phyloP scores from a whole-genome alignment of 2,113 vertebrate genomes.

The Tenrec ecaudatus region DNA sequence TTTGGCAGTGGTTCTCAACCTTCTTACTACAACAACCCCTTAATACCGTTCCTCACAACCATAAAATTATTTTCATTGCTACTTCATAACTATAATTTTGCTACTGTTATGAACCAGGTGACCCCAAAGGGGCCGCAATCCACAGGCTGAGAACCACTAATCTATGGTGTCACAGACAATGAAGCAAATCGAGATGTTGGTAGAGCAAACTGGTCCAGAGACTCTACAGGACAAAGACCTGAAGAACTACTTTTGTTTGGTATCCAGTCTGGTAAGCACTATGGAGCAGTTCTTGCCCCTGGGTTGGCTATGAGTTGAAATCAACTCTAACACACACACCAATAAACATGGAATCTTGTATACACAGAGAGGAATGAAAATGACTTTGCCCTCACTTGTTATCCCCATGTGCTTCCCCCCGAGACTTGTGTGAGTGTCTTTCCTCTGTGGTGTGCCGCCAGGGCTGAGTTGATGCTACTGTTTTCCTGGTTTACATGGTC shows the following conservation, averaged over 20 bases:
- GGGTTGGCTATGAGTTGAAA: neutral
- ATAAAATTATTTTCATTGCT: too few species aligned
- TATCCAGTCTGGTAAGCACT: neutral
- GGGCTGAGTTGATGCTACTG: neutral
- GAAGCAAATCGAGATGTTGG: neutral
- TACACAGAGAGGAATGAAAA: accelerated
- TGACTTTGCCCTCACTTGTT: neutral
- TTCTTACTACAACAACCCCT: too few species aligned
- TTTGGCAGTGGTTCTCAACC: too few species aligned
- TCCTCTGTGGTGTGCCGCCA: too few species aligned
- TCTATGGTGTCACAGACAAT: neutral
- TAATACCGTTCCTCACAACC: too few species aligned
- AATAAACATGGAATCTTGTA: neutral
- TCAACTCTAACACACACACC: neutral
- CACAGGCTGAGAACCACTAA: too few species aligned
- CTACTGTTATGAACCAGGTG: too few species aligned
- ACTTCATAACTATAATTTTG: too few species aligned
- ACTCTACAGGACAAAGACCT: neutral
- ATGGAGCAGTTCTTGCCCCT: neutral
- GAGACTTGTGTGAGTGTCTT: accelerated
- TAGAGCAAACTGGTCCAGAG: neutral
- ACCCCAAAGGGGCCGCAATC: too few species aligned
- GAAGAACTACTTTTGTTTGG: neutral
- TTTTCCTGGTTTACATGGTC: too few species aligned
- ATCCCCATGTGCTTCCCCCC: neutral